A percentile compares a stretch with the other conserved stretches of the same genome.
phyloP scores from a whole-genome alignment of 2,113 vertebrate species.

The Brachyhypopomus occidentalis region DNA sequence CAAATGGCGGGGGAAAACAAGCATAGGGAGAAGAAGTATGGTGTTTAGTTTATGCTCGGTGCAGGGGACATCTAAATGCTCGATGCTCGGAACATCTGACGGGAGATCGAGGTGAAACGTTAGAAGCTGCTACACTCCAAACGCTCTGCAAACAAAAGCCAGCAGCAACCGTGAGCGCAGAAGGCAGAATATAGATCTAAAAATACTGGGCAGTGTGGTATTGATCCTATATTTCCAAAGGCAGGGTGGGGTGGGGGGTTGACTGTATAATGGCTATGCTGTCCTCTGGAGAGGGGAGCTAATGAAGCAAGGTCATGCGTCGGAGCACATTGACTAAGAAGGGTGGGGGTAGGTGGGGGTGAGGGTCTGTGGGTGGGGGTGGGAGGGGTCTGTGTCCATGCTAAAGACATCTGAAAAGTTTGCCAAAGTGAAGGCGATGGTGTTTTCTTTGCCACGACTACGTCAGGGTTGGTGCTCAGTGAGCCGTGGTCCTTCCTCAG shows the following conservation, averaged over 20 bases:
- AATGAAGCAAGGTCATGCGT: slow-evolving; percentile 23
- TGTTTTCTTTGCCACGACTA: too few species aligned
- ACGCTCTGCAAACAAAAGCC: not conserved
- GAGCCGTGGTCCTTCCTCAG: too few species aligned
- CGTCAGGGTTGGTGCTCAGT: too few species aligned
- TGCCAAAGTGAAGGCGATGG: too few species aligned
- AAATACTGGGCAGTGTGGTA: slow-evolving; percentile 9
- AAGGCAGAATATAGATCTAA: slow-evolving; percentile 1
- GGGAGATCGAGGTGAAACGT: not conserved
- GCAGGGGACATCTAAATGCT: not conserved
- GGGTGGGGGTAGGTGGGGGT: not conserved
- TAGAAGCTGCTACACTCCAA: not conserved
- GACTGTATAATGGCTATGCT: not conserved
- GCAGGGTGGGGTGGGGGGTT: not conserved
- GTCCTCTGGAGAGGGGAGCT: slow-evolving; percentile 32
- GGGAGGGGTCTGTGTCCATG: not conserved
- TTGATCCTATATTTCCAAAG: slow-evolving; percentile 18
- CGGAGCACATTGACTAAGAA: not conserved
- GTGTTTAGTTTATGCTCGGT: slow-evolving; percentile 7
- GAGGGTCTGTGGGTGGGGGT: not conserved
- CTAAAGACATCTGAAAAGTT: too few species aligned
- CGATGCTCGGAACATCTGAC: not conserved
- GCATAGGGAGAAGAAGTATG: not conserved
- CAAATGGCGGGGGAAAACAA: not conserved
- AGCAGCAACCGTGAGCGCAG: not conserved